Evolutionary conservation across 2,113 vertebrate species (phyloP).

Genomic region (Elephas maximus): DNA sequence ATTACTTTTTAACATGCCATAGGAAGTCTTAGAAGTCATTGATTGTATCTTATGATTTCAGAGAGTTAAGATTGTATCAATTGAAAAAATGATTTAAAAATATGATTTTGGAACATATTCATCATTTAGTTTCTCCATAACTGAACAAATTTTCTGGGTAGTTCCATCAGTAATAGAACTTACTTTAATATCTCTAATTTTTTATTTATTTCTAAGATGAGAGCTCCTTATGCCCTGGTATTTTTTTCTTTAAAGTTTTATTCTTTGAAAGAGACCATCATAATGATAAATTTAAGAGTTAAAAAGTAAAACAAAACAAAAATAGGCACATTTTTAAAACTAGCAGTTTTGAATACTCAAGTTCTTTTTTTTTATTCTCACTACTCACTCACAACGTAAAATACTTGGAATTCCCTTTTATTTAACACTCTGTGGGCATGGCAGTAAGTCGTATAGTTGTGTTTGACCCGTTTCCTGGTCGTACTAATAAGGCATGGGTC

Average conservation of each 20-base stretch:
- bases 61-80: neutral
- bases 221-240: neutral
- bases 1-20: neutral
- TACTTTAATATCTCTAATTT: neutral
- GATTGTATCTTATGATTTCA: neutral
- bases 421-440: neutral
- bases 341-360: neutral
- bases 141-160: neutral
- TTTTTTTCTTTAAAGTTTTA: neutral
- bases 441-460: neutral
- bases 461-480: neutral
- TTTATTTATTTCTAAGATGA: neutral
- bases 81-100: neutral
- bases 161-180: neutral
- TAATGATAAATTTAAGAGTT: neutral
- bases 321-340: neutral
- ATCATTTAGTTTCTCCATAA: neutral
- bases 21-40: neutral
- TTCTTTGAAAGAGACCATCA: slow-evolving; percentile 11
- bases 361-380: neutral
- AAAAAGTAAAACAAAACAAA: slow-evolving; percentile 33
- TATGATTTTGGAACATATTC: neutral
- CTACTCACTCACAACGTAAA: neutral
- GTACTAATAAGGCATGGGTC: neutral
- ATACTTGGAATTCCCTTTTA: neutral